phyloP scores from a whole-genome alignment of 2,113 vertebrate genomes.

The Perca fluviatilis region DNA sequence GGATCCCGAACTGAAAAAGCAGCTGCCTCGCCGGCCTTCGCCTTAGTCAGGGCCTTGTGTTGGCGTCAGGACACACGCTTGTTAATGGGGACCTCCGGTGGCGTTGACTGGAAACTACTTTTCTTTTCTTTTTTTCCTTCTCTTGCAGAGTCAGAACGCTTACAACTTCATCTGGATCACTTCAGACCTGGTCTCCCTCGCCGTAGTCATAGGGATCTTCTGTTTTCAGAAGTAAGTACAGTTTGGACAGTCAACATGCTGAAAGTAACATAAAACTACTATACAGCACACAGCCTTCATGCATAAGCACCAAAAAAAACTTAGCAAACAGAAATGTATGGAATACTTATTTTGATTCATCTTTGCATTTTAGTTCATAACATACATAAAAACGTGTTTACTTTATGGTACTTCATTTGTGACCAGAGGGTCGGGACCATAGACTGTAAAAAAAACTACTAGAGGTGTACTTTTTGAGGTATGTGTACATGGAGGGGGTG shows the following conservation, averaged over 20 bases:
- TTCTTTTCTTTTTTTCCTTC: conserved; percentile 13
- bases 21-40: conserved; percentile 36
- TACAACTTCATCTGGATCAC: conserved; percentile 94
- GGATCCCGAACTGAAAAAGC: conserved; percentile 25
- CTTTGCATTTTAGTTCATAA: neutral
- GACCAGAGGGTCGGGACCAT: too few species aligned
- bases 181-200: conserved; percentile 92
- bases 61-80: neutral
- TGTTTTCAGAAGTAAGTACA: conserved; percentile 95
- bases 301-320: too few species aligned
- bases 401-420: neutral
- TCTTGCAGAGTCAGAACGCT: conserved; percentile 90
- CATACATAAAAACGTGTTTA: neutral
- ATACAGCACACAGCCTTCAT: too few species aligned
- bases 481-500: too few species aligned
- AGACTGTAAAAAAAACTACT: too few species aligned
- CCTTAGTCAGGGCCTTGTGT: neutral
- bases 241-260: neutral
- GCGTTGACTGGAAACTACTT: conserved; percentile 24
- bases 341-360: neutral
- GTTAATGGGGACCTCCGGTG: conserved; percentile 56
- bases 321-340: neutral
- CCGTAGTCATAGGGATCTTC: conserved; percentile 91
- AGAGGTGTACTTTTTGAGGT: too few species aligned
- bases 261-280: neutral